Evolutionary conservation across 2,797 vertebrate species (phyloP), one percentile per base, ranked within the genome.

Genomic region (Chiroxiphia lanceolata): DNA sequence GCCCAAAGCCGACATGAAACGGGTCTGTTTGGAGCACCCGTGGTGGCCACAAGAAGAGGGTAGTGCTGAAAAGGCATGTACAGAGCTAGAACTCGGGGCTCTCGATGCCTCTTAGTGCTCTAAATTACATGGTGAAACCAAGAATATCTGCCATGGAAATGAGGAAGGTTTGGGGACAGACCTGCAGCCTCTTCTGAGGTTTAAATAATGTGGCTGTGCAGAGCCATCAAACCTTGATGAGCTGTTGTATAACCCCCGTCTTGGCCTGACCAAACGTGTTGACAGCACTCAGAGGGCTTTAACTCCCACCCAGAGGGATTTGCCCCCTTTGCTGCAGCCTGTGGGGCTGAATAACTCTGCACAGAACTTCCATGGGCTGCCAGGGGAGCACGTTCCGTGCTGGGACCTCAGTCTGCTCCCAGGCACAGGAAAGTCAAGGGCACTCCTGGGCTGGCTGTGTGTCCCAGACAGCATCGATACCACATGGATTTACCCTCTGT

Each of bases 31-130:
- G 40, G 47, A 2, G 18, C 11, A 17, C 3, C 23, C 3, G 0
- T 26, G 45, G 45, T 47, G 86, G 75, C 64, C 63, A 8, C 3
- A 3, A 22, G 45, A 9, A 31, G 51, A 79, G 31, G 18, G 20
- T 1, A 5, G 36, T 16, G 57, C 9, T 38, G 67, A 5, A 47
- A 10, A 27, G 56, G 15, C 3, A 0, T 2, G 1, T 5, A 1
- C 26, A 8, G 13, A n/a, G 60, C 3, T 1, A 13, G 2, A 34
- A 19, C 54, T 0, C 4, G 53, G 50, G 82, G 79, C 65, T 77
- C 70, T 89, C 67, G 0, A 0, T 44, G 60, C 56, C 78, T 56
- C 38, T 11, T 7, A 15, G 6, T 0, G 27, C 67, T 13, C 68
- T 74, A 14, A 36, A 7, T 74, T 31, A 53, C 17, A 4, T 53